These are phyloP conservation scores for Rhabditoides inermis DNA, from an alignment of 2,888 invertebrate species.

Conservation along the genomic window DNA sequence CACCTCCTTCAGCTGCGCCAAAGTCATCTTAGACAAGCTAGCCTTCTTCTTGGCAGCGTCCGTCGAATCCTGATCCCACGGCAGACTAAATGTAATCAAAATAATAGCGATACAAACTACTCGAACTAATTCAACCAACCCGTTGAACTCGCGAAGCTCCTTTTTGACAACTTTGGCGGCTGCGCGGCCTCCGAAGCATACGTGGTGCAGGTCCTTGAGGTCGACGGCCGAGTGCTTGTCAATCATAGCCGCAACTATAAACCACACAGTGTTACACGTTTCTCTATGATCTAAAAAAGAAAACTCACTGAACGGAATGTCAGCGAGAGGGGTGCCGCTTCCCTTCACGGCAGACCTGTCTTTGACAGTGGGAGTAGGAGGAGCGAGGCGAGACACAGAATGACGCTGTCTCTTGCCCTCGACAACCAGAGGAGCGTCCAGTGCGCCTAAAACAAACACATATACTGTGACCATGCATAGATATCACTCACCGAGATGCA, in stretches of 20 bases:
- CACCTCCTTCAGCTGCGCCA: background rate
- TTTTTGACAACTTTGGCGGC: background rate
- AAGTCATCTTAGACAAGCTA: background rate
- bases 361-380: no score
- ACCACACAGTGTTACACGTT: no score
- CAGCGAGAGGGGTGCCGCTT: background rate
- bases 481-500: background rate
- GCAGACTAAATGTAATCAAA: background rate
- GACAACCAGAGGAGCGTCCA: slow-evolving; percentile 3
- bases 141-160: background rate
- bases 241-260: no score
- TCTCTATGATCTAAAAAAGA: no score
- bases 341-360: no score
- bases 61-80: background rate
- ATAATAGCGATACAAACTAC: background rate
- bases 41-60: background rate
- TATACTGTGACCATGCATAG: no score
- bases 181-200: background rate
- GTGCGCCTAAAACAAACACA: no score
- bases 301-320: background rate
- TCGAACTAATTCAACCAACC: background rate
- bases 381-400: background rate
- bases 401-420: slow-evolving; percentile 8
- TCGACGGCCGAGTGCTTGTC: background rate
- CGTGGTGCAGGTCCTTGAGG: background rate